Base-by-base conservation (phyloP, 2,888 invertebrate genomes). In the Drosophila kambysellisi region DNA sequence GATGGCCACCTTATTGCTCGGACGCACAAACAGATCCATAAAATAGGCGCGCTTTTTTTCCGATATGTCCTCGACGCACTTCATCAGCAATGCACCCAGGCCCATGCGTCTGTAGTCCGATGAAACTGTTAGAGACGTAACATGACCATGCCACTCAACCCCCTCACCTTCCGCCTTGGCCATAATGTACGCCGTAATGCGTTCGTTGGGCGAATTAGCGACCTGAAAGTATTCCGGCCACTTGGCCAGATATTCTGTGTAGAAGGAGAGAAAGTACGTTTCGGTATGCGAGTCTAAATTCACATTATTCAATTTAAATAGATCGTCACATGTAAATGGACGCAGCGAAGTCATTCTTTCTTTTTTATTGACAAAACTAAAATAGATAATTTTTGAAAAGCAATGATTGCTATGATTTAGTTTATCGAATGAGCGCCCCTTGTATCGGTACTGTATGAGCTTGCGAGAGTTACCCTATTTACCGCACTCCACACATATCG, bases 131-230 rank as follows among this genome's bases (percentile, higher is more conserved):
- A 99, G 94, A 3, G 99, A 99, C 51, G 99, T 99, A 11, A 99
- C 99, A 94, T 99, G 99, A 1, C 99, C 99, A 94, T 99, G 99
- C 99, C 99, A 99, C 91, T 98, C 97, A 83, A 98, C 98, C 58
- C 97, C 96, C 81, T 96, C 96, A 0, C 99, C 99, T 94, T 99
- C 99, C 0, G 99, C 97, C 94, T 99, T 99, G 48, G 99, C 99
- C 99, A 99, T 99, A 62, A 99, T 99, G 92, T 99, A 99, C 78
- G 99, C 99, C 98, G 99, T 99, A 73, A 99, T 98, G 94, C 98
- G 97, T 5, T 98, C 99, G 93, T 96, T 97, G 4, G 99, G 98
- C 25, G 99, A 97, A 94, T 99, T 99, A 4, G 98, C 98, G 25
- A 92, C 97, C 95, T 98, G 98, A 93, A 99, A 99, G 93, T 98